Evolutionary conservation across 53 echinoderm and acorn worm genomes (phyloP).

Genomic region (Holothuria scabra): DNA sequence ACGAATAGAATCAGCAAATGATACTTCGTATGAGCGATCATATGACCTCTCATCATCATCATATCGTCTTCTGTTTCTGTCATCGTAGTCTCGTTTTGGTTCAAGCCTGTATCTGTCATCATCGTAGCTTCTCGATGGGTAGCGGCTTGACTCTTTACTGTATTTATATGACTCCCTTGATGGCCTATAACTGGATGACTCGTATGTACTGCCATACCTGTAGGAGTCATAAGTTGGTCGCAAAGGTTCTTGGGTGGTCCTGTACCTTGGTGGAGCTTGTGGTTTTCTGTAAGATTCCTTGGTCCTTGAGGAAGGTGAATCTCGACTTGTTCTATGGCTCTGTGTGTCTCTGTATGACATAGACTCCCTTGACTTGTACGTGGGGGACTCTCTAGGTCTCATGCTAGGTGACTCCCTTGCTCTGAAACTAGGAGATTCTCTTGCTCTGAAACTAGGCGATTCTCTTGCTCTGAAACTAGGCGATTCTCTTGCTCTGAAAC

Average conservation of each 20-base stretch:
- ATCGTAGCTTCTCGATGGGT: slow-evolving; percentile 14
- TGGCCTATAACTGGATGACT: slow-evolving; percentile 2
- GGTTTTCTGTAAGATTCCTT: slow-evolving; percentile 7
- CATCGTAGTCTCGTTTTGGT: slow-evolving; percentile 15
- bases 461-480: slow-evolving; percentile 32
- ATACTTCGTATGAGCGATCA: slow-evolving; percentile 35
- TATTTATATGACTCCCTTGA: not conserved
- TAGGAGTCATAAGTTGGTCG: slow-evolving; percentile 14
- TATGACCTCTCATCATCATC: slow-evolving; percentile 23
- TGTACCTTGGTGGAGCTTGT: slow-evolving; percentile 39
- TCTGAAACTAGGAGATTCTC: slow-evolving; percentile 24
- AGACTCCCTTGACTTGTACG: slow-evolving; percentile 4
- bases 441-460: slow-evolving; percentile 27
- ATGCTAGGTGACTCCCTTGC: slow-evolving; percentile 26
- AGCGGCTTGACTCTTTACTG: slow-evolving; percentile 28
- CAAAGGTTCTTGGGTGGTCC: slow-evolving; percentile 22
- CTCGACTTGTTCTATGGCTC: slow-evolving; percentile 15
- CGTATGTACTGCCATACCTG: slow-evolving; percentile 22
- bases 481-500: slow-evolving; percentile 19
- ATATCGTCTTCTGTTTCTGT: slow-evolving; percentile 1
- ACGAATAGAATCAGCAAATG: slow-evolving; percentile 32
- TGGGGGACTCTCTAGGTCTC: slow-evolving; percentile 22
- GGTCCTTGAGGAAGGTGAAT: slow-evolving; percentile 1
- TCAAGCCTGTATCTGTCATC: slow-evolving; percentile 9
- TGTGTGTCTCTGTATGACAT: not conserved